These are phyloP conservation scores for Yponomeuta plumbellus DNA, from an alignment of 2,888 invertebrate genomes.

Conservation along the genomic window DNA sequence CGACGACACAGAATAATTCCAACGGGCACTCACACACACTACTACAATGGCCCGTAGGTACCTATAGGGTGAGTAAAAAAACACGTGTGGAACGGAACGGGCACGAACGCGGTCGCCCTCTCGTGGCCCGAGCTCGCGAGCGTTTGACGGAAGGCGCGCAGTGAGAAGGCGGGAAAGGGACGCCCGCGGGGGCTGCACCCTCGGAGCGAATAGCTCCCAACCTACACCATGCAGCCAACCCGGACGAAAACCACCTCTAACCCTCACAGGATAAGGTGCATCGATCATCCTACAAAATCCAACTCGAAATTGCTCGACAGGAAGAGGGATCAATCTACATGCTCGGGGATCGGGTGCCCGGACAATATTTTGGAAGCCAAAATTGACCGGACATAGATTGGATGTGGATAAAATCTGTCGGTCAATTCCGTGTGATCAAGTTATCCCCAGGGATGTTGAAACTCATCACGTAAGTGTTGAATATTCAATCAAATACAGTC, in stretches of 20 bases:
- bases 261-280: neutral
- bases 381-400: constrained; percentile 10
- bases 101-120: constrained; percentile 58
- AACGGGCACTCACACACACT: constrained; percentile 60
- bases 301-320: neutral
- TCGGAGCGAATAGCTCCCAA: constrained; percentile 24
- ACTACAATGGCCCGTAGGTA: constrained; percentile 28
- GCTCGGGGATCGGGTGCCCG: constrained; percentile 29
- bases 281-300: neutral
- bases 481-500: neutral
- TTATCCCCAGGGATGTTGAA: neutral
- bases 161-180: constrained; percentile 36
- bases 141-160: constrained; percentile 49
- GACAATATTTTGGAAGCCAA: constrained; percentile 39
- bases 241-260: constrained; percentile 12
- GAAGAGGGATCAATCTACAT: constrained; percentile 39
- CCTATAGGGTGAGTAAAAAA: constrained; percentile 37
- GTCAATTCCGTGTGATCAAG: neutral
- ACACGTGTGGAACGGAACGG: constrained; percentile 51
- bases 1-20: constrained; percentile 52
- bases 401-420: neutral
- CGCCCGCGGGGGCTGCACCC: constrained; percentile 57
- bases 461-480: neutral
- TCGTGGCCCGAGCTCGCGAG: constrained; percentile 69
- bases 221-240: neutral